Evolutionary conservation across 2,888 invertebrate species (phyloP).

Genomic region (Aphodius granarius): DNA sequence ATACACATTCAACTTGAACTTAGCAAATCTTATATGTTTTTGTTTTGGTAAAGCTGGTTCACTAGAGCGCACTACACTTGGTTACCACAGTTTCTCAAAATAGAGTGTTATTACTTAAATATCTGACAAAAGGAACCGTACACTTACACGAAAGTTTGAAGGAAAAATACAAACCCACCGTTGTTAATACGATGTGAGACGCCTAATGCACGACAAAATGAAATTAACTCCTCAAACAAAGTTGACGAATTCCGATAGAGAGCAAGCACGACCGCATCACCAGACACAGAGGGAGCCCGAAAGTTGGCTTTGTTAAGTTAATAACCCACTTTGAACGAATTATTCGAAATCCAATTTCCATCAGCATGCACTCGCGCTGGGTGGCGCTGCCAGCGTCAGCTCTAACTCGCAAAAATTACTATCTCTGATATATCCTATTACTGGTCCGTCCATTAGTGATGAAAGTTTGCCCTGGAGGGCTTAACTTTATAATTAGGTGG

Average conservation of each 20-base stretch:
- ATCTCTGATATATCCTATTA: slow-evolving; percentile 25
- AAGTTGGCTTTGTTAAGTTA: background rate
- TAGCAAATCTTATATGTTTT: too few species aligned
- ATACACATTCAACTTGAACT: too few species aligned
- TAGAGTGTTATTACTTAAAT: too few species aligned
- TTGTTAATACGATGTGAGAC: too few species aligned
- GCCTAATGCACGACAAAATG: slow-evolving; percentile 43
- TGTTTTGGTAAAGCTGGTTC: too few species aligned
- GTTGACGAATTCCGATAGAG: background rate
- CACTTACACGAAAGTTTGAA: too few species aligned
- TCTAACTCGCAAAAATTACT: slow-evolving; percentile 18
- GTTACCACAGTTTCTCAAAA: too few species aligned
- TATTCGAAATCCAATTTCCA: background rate
- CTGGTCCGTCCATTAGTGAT: slow-evolving; percentile 24
- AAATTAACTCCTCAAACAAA: slow-evolving; percentile 35
- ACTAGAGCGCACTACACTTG: too few species aligned
- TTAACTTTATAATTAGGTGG: slow-evolving; percentile 10
- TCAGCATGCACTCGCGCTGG: background rate
- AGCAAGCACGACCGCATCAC: background rate
- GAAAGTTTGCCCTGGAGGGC: slow-evolving; percentile 21
- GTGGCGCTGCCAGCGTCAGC: background rate
- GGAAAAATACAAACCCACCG: too few species aligned
- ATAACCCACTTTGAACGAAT: background rate
- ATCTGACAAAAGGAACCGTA: too few species aligned
- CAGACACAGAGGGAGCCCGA: background rate